Evolutionary conservation across 2,113 vertebrate species (phyloP).

Genomic region (Brevimyrus niger): DNA sequence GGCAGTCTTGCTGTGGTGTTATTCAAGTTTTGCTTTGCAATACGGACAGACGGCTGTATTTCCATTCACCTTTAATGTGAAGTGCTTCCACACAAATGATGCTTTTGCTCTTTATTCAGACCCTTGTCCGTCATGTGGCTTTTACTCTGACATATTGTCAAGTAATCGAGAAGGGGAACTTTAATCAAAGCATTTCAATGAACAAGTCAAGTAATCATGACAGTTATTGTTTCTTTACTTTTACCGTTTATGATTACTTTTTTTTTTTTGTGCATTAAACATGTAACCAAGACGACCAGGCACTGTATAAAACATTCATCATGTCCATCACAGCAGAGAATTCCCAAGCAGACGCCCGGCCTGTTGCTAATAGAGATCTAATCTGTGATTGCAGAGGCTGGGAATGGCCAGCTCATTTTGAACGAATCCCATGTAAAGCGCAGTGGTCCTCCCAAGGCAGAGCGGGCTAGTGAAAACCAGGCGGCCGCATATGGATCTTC

Average conservation of each 20-base stretch:
- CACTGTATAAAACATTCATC: not conserved
- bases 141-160: not conserved
- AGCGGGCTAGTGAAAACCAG: slow-evolving; percentile 83
- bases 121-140: not conserved
- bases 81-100: not conserved
- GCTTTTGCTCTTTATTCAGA: not conserved
- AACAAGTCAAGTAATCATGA: not conserved
- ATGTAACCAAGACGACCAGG: slow-evolving; percentile 62
- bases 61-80: not conserved
- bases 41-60: not conserved
- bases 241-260: slow-evolving; percentile 55
- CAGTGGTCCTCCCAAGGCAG: slow-evolving; percentile 51
- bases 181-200: not conserved
- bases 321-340: slow-evolving; percentile 38
- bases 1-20: not conserved
- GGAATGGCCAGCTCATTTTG: slow-evolving; percentile 73
- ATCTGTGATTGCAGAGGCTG: slow-evolving; percentile 80
- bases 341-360: slow-evolving; percentile 67
- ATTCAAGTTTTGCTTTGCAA: not conserved
- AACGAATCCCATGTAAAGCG: slow-evolving; percentile 81
- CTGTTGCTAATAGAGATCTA: slow-evolving; percentile 78
- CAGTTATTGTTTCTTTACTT: slow-evolving; percentile 43
- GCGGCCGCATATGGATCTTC: slow-evolving; percentile 96
- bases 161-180: not conserved
- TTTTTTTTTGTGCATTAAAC: slow-evolving; percentile 54